Percentiles rank a stretch among this genome's conserved stretches.
Evolutionary conservation across 2,113 vertebrate genomes (phyloP).

Genomic region (Malurus elegans): DNA sequence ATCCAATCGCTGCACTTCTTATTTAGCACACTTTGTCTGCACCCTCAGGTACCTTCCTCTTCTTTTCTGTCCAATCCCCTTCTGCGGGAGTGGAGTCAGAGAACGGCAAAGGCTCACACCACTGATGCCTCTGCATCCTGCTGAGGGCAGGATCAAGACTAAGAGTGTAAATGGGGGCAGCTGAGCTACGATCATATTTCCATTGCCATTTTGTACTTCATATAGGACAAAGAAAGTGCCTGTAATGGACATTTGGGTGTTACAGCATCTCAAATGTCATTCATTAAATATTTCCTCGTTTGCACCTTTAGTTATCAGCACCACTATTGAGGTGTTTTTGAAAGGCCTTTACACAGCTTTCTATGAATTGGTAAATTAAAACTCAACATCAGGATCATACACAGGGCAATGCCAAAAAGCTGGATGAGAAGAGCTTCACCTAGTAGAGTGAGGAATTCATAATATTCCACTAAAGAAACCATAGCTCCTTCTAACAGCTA

Average conservation of each 20-base stretch:
- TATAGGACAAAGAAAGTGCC: background rate
- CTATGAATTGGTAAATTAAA: background rate
- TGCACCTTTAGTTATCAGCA: background rate
- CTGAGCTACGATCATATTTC: background rate
- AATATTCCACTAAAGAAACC: background rate
- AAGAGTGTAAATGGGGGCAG: background rate
- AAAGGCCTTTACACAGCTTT: background rate
- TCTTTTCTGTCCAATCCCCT: background rate
- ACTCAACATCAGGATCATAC: background rate
- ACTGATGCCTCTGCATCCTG: background rate
- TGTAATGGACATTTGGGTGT: background rate
- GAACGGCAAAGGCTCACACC: background rate
- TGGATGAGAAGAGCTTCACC: background rate
- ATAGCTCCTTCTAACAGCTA: background rate
- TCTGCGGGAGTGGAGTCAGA: background rate
- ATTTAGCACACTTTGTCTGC: background rate
- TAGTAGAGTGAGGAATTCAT: background rate
- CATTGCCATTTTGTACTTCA: background rate
- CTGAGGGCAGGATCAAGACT: background rate
- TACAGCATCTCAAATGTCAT: background rate
- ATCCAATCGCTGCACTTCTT: accelerated
- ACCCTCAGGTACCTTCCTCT: background rate
- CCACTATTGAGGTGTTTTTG: background rate
- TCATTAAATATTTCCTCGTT: background rate
- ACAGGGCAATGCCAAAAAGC: background rate